Evolutionary conservation across 1,140 invertebrate genomes (phyloP).

Genomic region (Cephus cinctus): DNA sequence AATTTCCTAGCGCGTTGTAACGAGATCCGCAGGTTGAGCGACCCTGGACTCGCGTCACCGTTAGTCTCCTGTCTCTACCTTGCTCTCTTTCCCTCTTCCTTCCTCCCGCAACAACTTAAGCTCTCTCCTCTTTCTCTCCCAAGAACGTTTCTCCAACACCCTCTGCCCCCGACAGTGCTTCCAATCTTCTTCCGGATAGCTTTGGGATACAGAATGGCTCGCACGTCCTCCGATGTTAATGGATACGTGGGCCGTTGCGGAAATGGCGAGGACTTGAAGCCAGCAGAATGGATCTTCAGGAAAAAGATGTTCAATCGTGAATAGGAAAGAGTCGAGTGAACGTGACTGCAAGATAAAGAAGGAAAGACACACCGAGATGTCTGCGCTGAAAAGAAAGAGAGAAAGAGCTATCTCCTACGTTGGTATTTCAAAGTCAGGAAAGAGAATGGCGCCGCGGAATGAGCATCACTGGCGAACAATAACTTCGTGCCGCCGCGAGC

Average conservation of each 20-base stretch:
- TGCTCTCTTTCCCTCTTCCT: constrained; percentile 14
- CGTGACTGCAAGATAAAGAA: too few species aligned
- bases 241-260: too few species aligned
- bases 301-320: too few species aligned
- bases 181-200: neutral
- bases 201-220: neutral
- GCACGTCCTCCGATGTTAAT: too few species aligned
- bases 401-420: too few species aligned
- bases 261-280: too few species aligned
- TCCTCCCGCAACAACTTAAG: constrained; percentile 9
- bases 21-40: constrained; percentile 36
- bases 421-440: too few species aligned
- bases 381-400: too few species aligned
- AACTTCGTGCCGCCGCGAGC: constrained; percentile 51
- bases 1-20: neutral
- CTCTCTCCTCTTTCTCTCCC: constrained; percentile 10
- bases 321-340: too few species aligned
- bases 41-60: constrained; percentile 44
- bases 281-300: too few species aligned
- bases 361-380: too few species aligned
- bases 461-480: constrained; percentile 48
- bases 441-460: constrained; percentile 16
- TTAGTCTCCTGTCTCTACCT: constrained; percentile 36
- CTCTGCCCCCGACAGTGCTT: neutral
- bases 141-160: too few species aligned